Evolutionary conservation across 2,797 vertebrate species (phyloP).

Genomic region (Poeciliopsis turneri): DNA sequence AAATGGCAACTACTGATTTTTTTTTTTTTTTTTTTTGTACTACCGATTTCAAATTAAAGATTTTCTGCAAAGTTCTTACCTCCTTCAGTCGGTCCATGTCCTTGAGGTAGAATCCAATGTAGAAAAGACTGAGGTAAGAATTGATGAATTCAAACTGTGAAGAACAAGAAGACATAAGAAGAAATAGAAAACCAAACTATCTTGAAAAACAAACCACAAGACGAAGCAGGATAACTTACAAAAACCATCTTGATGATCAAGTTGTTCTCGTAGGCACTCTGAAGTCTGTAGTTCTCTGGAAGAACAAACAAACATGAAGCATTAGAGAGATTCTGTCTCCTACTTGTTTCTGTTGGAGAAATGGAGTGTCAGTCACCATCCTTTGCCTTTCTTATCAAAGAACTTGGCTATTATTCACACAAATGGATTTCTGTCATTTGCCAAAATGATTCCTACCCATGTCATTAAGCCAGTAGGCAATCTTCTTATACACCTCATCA

Average conservation of each 20-base stretch:
- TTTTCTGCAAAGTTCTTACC: conserved; percentile 70
- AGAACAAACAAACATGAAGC: conserved; percentile 21
- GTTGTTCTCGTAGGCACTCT: conserved; percentile 95
- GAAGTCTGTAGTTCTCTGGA: conserved; percentile 92
- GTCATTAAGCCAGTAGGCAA: conserved; percentile 92
- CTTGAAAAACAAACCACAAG: background rate
- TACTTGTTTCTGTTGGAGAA: background rate
- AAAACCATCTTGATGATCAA: conserved; percentile 95
- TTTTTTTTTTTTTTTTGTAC: background rate
- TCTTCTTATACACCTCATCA: conserved; percentile 92
- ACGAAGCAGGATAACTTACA: conserved; percentile 77
- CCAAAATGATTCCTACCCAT: conserved; percentile 81
- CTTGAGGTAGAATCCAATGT: conserved; percentile 98
- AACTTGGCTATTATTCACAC: background rate
- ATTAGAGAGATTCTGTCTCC: background rate
- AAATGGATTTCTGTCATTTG: background rate
- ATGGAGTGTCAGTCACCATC: background rate
- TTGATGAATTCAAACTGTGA: conserved; percentile 92
- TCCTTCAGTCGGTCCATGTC: conserved; percentile 96
- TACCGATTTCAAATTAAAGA: background rate
- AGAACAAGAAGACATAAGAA: conserved; percentile 34
- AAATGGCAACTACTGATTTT: background rate
- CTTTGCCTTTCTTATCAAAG: background rate
- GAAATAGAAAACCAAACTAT: conserved; percentile 6
- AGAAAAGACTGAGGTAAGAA: conserved; percentile 95